phyloP scores from a whole-genome alignment of 2,797 vertebrate genomes.

The Moxostoma hubbsi region DNA sequence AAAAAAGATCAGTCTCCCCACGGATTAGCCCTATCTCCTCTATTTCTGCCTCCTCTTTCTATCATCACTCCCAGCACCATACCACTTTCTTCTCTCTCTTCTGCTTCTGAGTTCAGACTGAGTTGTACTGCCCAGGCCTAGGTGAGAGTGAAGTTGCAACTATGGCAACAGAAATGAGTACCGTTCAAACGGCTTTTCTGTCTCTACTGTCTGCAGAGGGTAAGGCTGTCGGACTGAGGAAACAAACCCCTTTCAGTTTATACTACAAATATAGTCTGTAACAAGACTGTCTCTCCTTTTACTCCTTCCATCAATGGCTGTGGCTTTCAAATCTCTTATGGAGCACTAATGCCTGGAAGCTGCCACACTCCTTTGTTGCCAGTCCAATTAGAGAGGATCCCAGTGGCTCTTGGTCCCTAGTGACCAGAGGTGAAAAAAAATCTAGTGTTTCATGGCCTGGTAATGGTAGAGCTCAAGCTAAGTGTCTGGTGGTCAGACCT shows the following conservation, averaged over 20 bases:
- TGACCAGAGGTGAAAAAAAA: slow-evolving; percentile 18
- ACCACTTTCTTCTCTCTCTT: slow-evolving; percentile 14
- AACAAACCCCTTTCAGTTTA: slow-evolving; percentile 39
- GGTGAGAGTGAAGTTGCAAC: slow-evolving; percentile 27
- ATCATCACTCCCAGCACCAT: background rate
- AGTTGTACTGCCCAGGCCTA: slow-evolving; percentile 5
- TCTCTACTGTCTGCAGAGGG: slow-evolving; percentile 31
- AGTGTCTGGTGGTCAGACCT: slow-evolving; percentile 1
- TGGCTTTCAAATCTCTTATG: slow-evolving; percentile 27
- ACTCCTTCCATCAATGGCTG: background rate
- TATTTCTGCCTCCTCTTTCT: slow-evolving; percentile 46
- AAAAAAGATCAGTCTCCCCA: slow-evolving; percentile 65
- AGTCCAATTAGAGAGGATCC: slow-evolving; percentile 37
- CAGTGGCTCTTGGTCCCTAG: slow-evolving; percentile 10
- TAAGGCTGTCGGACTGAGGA: slow-evolving; percentile 8
- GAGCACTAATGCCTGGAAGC: background rate
- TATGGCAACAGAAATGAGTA: slow-evolving; percentile 37
- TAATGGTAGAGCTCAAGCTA: slow-evolving; percentile 3
- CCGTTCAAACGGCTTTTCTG: slow-evolving; percentile 33
- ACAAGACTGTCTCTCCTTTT: slow-evolving; percentile 2
- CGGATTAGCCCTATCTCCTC: slow-evolving; percentile 57
- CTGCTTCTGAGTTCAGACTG: slow-evolving; percentile 22
- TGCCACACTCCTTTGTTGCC: slow-evolving; percentile 14
- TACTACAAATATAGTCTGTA: slow-evolving; percentile 24
- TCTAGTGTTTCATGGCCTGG: slow-evolving; percentile 11